Conservation (phyloP, 2,888 invertebrate genomes). For the Carcina quercana region DNA sequence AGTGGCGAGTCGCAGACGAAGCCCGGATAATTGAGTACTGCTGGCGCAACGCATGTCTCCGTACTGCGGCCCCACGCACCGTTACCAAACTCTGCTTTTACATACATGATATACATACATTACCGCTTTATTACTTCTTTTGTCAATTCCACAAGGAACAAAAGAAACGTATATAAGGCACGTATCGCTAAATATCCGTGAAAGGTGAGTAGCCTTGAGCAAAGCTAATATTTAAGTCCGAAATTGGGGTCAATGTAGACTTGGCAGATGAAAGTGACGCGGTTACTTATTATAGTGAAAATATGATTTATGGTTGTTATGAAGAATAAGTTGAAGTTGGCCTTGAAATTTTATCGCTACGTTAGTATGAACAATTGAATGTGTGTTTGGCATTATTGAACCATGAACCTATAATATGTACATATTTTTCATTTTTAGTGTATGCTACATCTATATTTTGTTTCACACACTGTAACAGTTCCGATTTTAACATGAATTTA, state of each 20-base stretch:
- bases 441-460: too few species aligned
- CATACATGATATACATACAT: constrained; percentile 18
- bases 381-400: too few species aligned
- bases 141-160: constrained; percentile 22
- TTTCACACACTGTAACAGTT: too few species aligned
- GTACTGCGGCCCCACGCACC: constrained; percentile 5
- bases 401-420: too few species aligned
- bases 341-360: too few species aligned
- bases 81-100: constrained; percentile 1
- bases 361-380: too few species aligned
- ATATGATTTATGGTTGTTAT: constrained; percentile 22
- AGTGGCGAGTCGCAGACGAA: constrained; percentile 30
- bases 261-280: constrained; percentile 32
- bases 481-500: too few species aligned
- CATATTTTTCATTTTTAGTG: too few species aligned
- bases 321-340: not conserved
- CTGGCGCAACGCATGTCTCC: constrained; percentile 17
- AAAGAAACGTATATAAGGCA: constrained; percentile 21
- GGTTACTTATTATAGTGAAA: constrained; percentile 22
- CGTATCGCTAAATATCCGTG: constrained; percentile 29
- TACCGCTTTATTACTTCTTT: constrained; percentile 20
- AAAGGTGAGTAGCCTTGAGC: constrained; percentile 45
- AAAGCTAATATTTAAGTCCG: constrained; percentile 26
- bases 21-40: constrained; percentile 33
- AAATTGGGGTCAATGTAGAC: constrained; percentile 39